Base-by-base conservation (phyloP, 1,140 invertebrate species). In the Drosophila repleta region DNA sequence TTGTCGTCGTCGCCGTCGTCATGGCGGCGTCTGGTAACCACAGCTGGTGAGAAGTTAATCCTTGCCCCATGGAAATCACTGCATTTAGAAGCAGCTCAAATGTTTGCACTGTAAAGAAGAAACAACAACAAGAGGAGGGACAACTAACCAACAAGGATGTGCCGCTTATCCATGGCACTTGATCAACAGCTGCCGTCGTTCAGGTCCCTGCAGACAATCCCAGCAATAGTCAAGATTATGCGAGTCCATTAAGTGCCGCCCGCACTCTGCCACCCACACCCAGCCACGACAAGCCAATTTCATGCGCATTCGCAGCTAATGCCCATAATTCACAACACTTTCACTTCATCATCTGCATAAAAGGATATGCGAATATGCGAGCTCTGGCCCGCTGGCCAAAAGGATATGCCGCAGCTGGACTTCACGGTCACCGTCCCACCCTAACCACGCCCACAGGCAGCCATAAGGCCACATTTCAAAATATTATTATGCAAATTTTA, bases 401-500 rank as follows among this genome's bases (percentile, higher is more conserved):
- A 64, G 74, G 74, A 66, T 83, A 24, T 43, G 18, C 64, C 80
- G 63, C 82, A 82, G 81, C 78, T 85, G 82, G 81, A 67, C 57
- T 26, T 53, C 48, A 41, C 55, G n/a, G 17, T 17, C 37, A 4
- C 5, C 18, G 8, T 7, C 10, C 37, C n/a, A 7, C 15, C 15
- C 4, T 1, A 10, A 6, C 29, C 15, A 43, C 39, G 24, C 43
- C 26, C 6, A 10, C 13, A 18, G 7, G 1, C 72, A 18, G 37
- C 53, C 62, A 62, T 57, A 70, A 53, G 64, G 74, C 69, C 63
- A 52, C 70, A 78, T 78, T 87, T 85, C 77, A 76, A 76, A 81
- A 85, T 87, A 87, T 82, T 87, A 87, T 87, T 87, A 87, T 87
- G 82, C 83, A 87, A 87, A 87, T 87, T 88, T 87, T 87, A 87